phyloP scores from a whole-genome alignment of 2,113 vertebrate genomes.

The Gavia stellata region DNA sequence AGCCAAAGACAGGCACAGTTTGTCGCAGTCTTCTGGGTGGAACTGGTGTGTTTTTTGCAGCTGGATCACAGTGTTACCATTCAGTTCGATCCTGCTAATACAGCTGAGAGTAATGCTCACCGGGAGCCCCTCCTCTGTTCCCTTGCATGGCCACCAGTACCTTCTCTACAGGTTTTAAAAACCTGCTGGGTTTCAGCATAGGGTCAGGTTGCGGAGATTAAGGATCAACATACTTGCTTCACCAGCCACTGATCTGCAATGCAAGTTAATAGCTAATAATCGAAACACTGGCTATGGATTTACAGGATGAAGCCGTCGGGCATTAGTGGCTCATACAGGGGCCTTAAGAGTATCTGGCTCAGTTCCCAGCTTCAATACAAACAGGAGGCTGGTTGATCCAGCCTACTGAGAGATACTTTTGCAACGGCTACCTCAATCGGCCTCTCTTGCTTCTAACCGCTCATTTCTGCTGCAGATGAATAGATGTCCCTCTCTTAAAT shows the following conservation, averaged over 20 bases:
- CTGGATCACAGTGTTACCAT: background rate
- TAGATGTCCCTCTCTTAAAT: background rate
- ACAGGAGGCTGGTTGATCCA: background rate
- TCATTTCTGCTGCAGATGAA: background rate
- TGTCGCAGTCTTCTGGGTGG: conserved; percentile 25
- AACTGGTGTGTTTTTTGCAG: background rate
- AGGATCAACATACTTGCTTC: background rate
- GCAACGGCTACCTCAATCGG: background rate
- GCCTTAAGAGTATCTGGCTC: background rate
- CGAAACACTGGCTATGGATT: background rate
- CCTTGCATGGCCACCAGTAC: background rate
- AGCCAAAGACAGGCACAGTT: background rate
- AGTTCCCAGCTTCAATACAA: background rate
- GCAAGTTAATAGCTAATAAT: background rate
- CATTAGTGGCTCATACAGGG: background rate
- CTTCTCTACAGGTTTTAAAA: background rate
- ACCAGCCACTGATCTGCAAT: background rate
- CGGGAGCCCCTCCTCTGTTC: background rate
- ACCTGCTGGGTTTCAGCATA: background rate
- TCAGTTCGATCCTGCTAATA: background rate
- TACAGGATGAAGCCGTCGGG: background rate
- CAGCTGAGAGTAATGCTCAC: background rate
- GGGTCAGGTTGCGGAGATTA: background rate
- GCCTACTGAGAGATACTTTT: background rate
- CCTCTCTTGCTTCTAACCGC: background rate